Evolutionary conservation across 2,888 invertebrate genomes (phyloP), one percentile per base, ranked within the genome.

Genomic region (Nephrocerus scutellatus): DNA sequence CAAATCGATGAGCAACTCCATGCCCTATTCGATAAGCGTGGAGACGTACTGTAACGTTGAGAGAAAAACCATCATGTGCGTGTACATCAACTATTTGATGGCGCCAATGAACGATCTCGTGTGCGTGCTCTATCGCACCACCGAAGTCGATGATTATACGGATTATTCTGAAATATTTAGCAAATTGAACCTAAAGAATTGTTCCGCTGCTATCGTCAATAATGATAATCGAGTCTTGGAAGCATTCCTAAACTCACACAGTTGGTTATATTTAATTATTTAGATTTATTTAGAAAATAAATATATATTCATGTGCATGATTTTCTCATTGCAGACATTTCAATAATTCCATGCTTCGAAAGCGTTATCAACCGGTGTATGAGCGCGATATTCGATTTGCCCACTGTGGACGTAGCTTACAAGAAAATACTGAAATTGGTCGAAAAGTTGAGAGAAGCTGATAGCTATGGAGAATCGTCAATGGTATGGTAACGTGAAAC

Each of bases 51-150:
- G 32, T 16, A 53, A 53, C 28, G 32, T 47, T 6, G 51, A 51
- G 23, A 39, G 35, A 3, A 38, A 48, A 21, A 28, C 39, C 5
- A 35, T 55, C 13, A 24, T 51, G 6, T 49, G 46, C 30, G 43
- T 55, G 31, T 54, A 55, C 44, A 46, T 52, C 14, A 51, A 56
- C 30, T 49, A 50, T 30, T 30, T 52, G 8, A 39, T 44, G 6
- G 41, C 41, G 15, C 3, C 16, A 12, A 44, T 44, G 31, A 40
- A 30, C 6, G 44, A 44, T 2, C 22, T 46, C 19, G 36, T 44
- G 34, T 41, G 25, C n/a, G 41, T 36, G 0, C 44, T 44, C 9
- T 46, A 46, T 9, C 40, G 36, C 3, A 47, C 42, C 5, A 9
- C 37, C n/a, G 44, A 47, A 32, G 26, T 36, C 5, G 23, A 44